A percentile compares a stretch with the other conserved stretches of the same genome.
phyloP scores from a whole-genome alignment of 2,113 vertebrate species.

The Pachypanchax playfairii region DNA sequence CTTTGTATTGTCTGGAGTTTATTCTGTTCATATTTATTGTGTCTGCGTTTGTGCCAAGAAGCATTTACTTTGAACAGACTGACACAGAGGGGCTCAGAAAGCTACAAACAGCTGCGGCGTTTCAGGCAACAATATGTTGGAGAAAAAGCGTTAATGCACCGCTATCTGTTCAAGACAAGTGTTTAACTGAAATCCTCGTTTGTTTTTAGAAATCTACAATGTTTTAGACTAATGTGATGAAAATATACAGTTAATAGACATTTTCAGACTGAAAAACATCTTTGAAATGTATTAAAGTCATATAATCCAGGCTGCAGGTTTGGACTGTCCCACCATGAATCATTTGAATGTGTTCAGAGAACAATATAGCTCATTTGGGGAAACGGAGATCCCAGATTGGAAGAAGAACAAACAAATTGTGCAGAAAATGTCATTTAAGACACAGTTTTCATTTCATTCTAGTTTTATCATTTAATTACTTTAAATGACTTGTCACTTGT shows the following conservation, averaged over 20 bases:
- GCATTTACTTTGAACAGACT: conserved; percentile 43
- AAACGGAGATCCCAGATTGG: conserved; percentile 9
- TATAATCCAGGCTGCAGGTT: neutral
- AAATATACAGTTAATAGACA: neutral
- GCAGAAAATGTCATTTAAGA: conserved; percentile 27
- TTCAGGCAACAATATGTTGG: conserved; percentile 42
- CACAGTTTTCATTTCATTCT: conserved; percentile 25
- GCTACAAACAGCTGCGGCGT: conserved; percentile 46
- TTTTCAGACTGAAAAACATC: conserved; percentile 6
- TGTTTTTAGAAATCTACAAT: conserved; percentile 16
- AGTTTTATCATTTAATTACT: conserved; percentile 11
- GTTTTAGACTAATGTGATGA: conserved; percentile 6
- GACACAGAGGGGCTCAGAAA: conserved; percentile 41
- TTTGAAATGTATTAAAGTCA: neutral
- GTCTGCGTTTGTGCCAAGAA: conserved; percentile 59
- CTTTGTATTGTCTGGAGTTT: conserved; percentile 65
- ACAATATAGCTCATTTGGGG: conserved; percentile 30
- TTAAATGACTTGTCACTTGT: conserved; percentile 4
- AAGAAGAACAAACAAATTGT: neutral
- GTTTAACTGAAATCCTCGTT: conserved; percentile 3
- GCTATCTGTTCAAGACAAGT: conserved; percentile 19
- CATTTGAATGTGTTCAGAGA: conserved; percentile 1
- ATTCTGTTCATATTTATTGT: conserved; percentile 63
- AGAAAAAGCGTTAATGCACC: conserved; percentile 32
- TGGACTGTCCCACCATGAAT: neutral